Evolutionary conservation across 2,797 vertebrate species (phyloP), one percentile per base, ranked within the genome.

Genomic region (Calcarius lapponicus): DNA sequence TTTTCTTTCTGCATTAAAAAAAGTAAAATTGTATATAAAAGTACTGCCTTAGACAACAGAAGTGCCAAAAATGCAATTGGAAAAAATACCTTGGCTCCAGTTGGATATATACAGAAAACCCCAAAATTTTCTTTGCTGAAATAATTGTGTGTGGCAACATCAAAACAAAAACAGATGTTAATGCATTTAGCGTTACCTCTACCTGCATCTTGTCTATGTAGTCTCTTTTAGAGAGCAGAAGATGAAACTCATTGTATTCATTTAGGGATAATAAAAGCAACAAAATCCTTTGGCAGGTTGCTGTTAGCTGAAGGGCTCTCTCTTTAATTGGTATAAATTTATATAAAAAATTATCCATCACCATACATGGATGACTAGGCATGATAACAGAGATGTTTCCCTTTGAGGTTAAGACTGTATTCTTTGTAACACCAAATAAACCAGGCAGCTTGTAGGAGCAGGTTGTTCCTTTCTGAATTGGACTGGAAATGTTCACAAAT

Each of bases 301-400:
- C 10, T 79, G 9, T 45, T 90, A 78, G 62, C n/a, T 88, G 76
- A 74, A 90, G 38, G 13, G 32, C 3, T 80, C 32, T 80, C 32
- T 22, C 16, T 74, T 83, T 92, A 83, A 32, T 58, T 86, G 43
- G 4, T 48, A 36, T 90, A 78, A 91, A n/a, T 86, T 92, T 51
- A 13, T 81, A 43, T 91, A 90, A 95, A 94, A 79, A 88, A 92
- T 86, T 88, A 91, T 91, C 25, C 17, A 79, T 16, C 24, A 48
- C 10, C 7, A 1, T 34, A 22, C 11, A 78, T 20, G 50, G 50
- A 61, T 1, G 5, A 61, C 58, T 88, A 80, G 69, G 28, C 69
- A 82, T 19, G 50, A 47, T 70, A 78, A 78, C 18, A 69, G 50
- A 93, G 67, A 78, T 80, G 16, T 80, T 88, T 72, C 45, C 3